Conservation (phyloP, 2,888 invertebrate species). For the Drosophila neotestacea region DNA sequence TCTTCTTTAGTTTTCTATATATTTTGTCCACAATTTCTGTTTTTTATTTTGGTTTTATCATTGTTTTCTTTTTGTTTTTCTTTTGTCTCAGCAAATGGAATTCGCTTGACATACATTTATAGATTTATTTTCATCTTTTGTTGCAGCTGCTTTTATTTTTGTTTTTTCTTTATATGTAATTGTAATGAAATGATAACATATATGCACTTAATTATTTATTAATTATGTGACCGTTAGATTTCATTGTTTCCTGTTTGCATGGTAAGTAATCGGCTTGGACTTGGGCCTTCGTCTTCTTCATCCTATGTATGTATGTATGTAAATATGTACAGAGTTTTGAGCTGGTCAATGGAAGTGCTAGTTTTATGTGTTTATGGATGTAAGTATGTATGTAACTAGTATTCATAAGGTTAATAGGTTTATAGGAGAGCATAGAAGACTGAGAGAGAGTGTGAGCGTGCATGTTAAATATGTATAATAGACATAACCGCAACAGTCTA, state of each 20-base stretch:
- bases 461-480: background rate
- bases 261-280: slow-evolving; percentile 41
- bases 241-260: slow-evolving; percentile 11
- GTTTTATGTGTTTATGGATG: slow-evolving; percentile 14
- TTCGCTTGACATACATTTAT: slow-evolving; percentile 58
- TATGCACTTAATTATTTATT: slow-evolving; percentile 52
- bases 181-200: slow-evolving; percentile 63
- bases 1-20: slow-evolving; percentile 55
- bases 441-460: background rate
- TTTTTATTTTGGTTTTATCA: slow-evolving; percentile 21
- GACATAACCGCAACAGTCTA: background rate
- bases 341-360: slow-evolving; percentile 2
- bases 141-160: background rate
- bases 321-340: slow-evolving; percentile 32
- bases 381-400: background rate
- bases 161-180: slow-evolving; percentile 2
- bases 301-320: slow-evolving; percentile 19
- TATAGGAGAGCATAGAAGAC: slow-evolving; percentile 11
- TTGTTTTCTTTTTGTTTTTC: slow-evolving; percentile 2
- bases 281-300: slow-evolving; percentile 16
- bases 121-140: slow-evolving; percentile 14
- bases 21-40: slow-evolving; percentile 67
- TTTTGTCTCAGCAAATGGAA: slow-evolving; percentile 60
- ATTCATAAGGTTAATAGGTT: background rate
- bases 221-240: slow-evolving; percentile 44